These are phyloP conservation scores for Neoaliturus tenellus DNA, from an alignment of 2,888 invertebrate genomes.

Conservation along the genomic window DNA sequence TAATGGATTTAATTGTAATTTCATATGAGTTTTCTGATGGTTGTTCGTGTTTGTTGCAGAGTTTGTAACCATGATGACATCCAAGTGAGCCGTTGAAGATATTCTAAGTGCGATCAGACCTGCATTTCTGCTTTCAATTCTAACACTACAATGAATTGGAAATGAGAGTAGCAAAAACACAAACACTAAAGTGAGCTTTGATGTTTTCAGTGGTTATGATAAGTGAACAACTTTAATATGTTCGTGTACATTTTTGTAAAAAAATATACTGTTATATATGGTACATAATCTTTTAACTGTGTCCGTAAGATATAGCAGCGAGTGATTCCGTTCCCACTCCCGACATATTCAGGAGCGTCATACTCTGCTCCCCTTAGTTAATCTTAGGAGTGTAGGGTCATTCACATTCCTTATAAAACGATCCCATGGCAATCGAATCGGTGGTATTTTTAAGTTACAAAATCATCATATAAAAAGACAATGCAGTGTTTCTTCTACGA, in stretches of 20 bases:
- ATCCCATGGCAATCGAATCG: slow-evolving; percentile 58
- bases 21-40: too few relatives aligned
- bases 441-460: slow-evolving; percentile 55
- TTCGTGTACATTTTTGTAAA: slow-evolving; percentile 60
- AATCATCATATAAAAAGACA: slow-evolving; percentile 65
- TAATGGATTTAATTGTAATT: too few relatives aligned
- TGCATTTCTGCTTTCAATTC: slow-evolving; percentile 70
- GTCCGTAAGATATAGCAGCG: slow-evolving; percentile 54
- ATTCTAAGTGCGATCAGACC: slow-evolving; percentile 62
- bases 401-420: slow-evolving; percentile 56
- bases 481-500: slow-evolving; percentile 62
- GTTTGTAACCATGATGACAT: slow-evolving; percentile 99
- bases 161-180: slow-evolving; percentile 65
- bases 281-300: slow-evolving; percentile 57
- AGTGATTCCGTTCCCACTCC: slow-evolving; percentile 45
- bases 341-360: slow-evolving; percentile 21
- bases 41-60: slow-evolving; percentile 80
- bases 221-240: slow-evolving; percentile 59
- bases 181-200: slow-evolving; percentile 59
- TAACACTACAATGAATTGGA: slow-evolving; percentile 67
- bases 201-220: slow-evolving; percentile 63
- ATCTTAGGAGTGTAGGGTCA: slow-evolving; percentile 57
- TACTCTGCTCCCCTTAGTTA: slow-evolving; percentile 38
- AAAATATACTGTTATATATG: slow-evolving; percentile 57
- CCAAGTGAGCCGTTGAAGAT: slow-evolving; percentile 84